phyloP scores from a whole-genome alignment of 2,797 vertebrate genomes.

The Pelochelys cantorii region DNA sequence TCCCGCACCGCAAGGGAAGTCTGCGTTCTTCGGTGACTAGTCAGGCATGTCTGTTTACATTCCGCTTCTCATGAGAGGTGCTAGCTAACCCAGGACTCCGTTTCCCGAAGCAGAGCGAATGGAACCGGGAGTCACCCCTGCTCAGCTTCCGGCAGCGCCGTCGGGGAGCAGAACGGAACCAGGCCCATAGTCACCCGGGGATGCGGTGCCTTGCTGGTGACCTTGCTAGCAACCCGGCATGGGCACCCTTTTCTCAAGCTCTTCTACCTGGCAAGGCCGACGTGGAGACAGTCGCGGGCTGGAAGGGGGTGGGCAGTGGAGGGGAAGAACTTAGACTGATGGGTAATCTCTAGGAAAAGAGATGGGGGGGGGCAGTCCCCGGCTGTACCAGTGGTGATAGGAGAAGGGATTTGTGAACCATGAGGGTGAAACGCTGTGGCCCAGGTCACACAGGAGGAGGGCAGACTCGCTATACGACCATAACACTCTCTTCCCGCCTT shows the following conservation, averaged over 20 bases:
- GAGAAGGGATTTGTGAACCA: background rate
- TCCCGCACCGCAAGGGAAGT: too few relatives aligned
- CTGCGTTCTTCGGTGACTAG: too few relatives aligned
- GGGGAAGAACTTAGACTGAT: background rate
- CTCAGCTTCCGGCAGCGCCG: too few relatives aligned
- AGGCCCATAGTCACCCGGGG: background rate
- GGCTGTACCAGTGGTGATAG: background rate
- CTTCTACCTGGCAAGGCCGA: background rate
- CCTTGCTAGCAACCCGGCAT: background rate
- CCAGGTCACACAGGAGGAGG: background rate
- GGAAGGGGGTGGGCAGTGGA: background rate
- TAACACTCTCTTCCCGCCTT: background rate
- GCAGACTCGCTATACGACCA: background rate
- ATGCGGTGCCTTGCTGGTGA: background rate
- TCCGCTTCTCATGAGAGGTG: too few relatives aligned
- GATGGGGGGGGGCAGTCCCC: background rate
- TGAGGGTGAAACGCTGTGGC: background rate
- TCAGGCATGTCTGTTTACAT: too few relatives aligned
- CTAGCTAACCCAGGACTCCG: too few relatives aligned
- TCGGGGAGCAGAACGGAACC: background rate
- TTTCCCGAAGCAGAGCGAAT: too few relatives aligned
- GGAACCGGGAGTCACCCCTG: too few relatives aligned
- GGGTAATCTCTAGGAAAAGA: background rate
- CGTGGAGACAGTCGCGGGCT: background rate
- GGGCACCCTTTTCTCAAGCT: background rate